phyloP scores from a whole-genome alignment of 2,113 vertebrate genomes.

The Peromyscus polionotus region DNA sequence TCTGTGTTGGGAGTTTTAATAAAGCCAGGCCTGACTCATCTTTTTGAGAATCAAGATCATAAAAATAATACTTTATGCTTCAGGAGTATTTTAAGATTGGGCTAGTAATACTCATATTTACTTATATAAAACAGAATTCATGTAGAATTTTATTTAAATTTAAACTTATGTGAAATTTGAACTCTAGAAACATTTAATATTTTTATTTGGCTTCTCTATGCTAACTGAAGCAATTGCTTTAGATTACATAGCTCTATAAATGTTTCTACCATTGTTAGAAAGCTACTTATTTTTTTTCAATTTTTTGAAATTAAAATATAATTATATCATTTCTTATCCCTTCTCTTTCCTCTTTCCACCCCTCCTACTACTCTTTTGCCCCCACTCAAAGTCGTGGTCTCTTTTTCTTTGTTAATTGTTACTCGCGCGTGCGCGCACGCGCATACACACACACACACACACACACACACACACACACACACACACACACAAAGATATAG shows the following conservation, averaged over 20 bases:
- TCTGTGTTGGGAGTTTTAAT: conserved; percentile 63
- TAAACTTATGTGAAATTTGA: conserved; percentile 52
- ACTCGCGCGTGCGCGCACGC: too few species aligned
- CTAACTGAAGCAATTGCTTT: conserved; percentile 55
- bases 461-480: background rate
- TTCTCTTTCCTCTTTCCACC: background rate
- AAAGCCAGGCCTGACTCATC: conserved; percentile 54
- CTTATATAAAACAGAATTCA: conserved; percentile 34
- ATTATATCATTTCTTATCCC: background rate
- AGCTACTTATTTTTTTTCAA: background rate
- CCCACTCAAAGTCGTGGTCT: background rate
- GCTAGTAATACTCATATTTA: conserved; percentile 53
- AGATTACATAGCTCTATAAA: conserved; percentile 47
- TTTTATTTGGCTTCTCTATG: conserved; percentile 54
- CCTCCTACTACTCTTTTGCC: background rate
- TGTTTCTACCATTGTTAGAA: conserved; percentile 23
- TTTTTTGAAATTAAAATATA: background rate
- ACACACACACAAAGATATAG: background rate
- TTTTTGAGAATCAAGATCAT: conserved; percentile 55
- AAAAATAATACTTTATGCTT: conserved; percentile 56
- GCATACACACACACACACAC: too few species aligned
- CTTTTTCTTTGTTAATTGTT: background rate
- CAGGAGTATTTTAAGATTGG: conserved; percentile 63
- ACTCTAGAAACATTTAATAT: conserved; percentile 52
- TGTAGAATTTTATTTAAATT: background rate